Percentiles rank a stretch among this genome's conserved stretches.
Conservation (phyloP, 2,888 invertebrate genomes). For the Chelonus formosanus region DNA sequence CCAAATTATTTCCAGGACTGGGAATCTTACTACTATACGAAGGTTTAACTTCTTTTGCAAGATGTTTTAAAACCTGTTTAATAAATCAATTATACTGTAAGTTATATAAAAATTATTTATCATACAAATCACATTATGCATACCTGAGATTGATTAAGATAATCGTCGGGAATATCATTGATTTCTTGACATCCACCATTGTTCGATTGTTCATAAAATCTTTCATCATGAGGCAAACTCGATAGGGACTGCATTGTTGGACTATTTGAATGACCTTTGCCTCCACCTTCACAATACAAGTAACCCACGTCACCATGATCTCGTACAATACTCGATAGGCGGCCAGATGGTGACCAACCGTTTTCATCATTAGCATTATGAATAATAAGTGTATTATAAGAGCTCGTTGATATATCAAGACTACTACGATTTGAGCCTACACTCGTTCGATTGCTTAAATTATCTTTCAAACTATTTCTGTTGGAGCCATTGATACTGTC, state of each 20-base stretch:
- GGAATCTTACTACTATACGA: slow-evolving; percentile 54
- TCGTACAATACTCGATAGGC: slow-evolving; percentile 61
- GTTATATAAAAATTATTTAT: too few species aligned
- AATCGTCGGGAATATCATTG: slow-evolving; percentile 85
- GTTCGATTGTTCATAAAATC: slow-evolving; percentile 58
- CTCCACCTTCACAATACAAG: slow-evolving; percentile 59
- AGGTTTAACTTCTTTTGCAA: slow-evolving; percentile 78
- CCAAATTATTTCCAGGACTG: slow-evolving; percentile 53
- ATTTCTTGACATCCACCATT: slow-evolving; percentile 72
- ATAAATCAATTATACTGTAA: too few species aligned
- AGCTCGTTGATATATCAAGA: slow-evolving; percentile 79
- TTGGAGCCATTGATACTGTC: slow-evolving; percentile 63
- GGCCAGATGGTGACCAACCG: slow-evolving; percentile 72
- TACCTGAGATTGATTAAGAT: slow-evolving; percentile 80
- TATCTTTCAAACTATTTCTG: slow-evolving; percentile 68
- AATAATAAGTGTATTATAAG: slow-evolving; percentile 85
- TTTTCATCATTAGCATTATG: slow-evolving; percentile 79
- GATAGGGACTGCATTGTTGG: slow-evolving; percentile 64
- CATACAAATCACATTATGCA: not conserved
- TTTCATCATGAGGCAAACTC: slow-evolving; percentile 60
- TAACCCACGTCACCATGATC: slow-evolving; percentile 62
- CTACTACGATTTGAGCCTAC: slow-evolving; percentile 73
- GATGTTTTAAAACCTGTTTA: slow-evolving; percentile 76
- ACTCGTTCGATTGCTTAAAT: slow-evolving; percentile 73
- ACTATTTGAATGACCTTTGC: slow-evolving; percentile 63